Evolutionary conservation across 1,140 invertebrate genomes (phyloP).

Genomic region (Diuraphis noxia): DNA sequence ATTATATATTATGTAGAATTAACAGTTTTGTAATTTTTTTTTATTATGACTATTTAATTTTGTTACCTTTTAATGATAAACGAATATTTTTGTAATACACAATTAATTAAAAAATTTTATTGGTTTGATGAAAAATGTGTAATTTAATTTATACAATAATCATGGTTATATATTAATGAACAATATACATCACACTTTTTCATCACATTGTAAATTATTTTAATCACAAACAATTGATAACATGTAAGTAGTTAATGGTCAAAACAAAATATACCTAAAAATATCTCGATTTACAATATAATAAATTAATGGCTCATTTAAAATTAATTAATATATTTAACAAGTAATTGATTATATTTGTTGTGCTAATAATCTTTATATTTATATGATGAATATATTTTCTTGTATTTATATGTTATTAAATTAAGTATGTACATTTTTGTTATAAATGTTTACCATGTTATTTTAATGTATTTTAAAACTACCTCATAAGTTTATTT

Average conservation of each 20-base stretch:
- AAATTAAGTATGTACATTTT: slow-evolving; percentile 1
- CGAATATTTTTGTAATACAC: not conserved
- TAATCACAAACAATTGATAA: not conserved
- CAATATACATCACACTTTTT: not conserved
- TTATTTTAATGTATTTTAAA: slow-evolving; percentile 36
- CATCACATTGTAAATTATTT: not conserved
- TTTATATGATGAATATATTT: slow-evolving; percentile 8
- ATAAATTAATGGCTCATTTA: not conserved
- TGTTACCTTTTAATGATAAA: not conserved
- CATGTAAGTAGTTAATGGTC: not conserved
- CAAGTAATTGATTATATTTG: not conserved
- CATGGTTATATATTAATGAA: not conserved
- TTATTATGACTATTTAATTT: not conserved
- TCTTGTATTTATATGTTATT: slow-evolving; percentile 23
- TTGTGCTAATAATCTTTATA: not conserved
- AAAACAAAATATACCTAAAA: not conserved
- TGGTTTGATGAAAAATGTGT: not conserved
- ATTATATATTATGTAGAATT: not conserved
- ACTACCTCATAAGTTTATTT: slow-evolving; percentile 41
- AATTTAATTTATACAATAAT: not conserved
- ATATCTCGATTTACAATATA: not conserved
- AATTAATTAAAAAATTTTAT: not conserved
- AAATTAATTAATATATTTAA: not conserved
- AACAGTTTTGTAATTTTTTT: not conserved
- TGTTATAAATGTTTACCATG: not conserved